Evolutionary conservation across 2,113 vertebrate genomes (phyloP).

Genomic region (Phylloscopus trochilus): DNA sequence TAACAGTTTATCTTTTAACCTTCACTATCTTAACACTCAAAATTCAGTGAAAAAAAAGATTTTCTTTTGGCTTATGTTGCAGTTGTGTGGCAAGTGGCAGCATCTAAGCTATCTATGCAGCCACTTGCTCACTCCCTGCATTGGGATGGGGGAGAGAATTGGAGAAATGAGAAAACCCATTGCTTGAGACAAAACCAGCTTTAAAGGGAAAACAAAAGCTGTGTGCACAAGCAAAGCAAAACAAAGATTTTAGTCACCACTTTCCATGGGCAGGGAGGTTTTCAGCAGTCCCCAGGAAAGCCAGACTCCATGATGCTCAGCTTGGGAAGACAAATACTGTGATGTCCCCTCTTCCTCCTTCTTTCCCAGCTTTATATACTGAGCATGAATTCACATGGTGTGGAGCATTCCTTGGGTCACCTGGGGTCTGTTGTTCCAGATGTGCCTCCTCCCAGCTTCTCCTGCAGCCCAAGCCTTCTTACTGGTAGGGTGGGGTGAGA

Average conservation of each 20-base stretch:
- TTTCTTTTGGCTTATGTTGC: neutral
- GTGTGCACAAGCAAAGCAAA: neutral
- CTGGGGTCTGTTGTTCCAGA: rapidly evolving
- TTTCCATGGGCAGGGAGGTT: neutral
- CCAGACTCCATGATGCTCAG: neutral
- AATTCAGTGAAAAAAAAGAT: neutral
- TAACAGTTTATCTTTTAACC: neutral
- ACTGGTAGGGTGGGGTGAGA: neutral
- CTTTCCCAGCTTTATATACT: neutral
- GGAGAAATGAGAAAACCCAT: neutral
- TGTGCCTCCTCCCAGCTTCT: neutral
- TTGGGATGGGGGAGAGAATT: neutral
- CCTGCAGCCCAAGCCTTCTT: neutral
- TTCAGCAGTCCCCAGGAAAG: neutral
- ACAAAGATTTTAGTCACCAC: neutral
- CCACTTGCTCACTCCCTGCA: rapidly evolving
- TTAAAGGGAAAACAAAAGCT: neutral
- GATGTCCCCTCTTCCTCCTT: rapidly evolving
- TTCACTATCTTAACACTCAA: neutral
- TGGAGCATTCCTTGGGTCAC: no score
- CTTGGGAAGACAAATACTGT: neutral
- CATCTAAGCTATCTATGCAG: neutral
- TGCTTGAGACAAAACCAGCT: neutral
- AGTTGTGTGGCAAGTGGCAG: no score
- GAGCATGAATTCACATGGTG: neutral